Base-by-base conservation (phyloP, 2,113 vertebrate species). In the Laterallus jamaicensis region DNA sequence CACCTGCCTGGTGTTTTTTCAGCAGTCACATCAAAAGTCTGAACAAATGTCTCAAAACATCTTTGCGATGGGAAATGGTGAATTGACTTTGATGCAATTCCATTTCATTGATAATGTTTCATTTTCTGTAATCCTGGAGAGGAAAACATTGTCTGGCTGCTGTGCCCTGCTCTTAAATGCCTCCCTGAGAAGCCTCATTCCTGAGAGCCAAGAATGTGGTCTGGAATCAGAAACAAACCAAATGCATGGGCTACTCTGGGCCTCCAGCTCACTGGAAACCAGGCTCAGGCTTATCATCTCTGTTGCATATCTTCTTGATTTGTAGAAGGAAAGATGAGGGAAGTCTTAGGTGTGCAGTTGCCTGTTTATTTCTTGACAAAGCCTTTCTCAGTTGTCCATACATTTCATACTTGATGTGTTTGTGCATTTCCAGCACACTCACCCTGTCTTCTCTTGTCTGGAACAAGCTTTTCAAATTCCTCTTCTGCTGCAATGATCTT, bases 171-270 rank as follows among this genome's bases (percentile, higher is more conserved):
- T 86, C 37, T 87, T 88, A 35, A 82, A 58, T 12, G 10, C 56
- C 32, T 92, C 10, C 15, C 56, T 60, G 69, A 84, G 73, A 90
- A 70, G 12, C 21, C 16, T 44, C 60, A 56, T 84, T 90, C 73
- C 49, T 75, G 29, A 74, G 3, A 70, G n/a, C 2, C 1, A 8
- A 64, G 80, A 91, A 84, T 92, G 29, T 44, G 62, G 25, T 78
- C 69, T 95, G 81, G 62, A 86, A 84, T 56, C 32, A 82, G 60
- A 75, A 95, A 47, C 37, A 75, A 88, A 93, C 75, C 31, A 95
- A 94, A 91, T 26, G 14, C 17, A 49, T 49, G 25, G 68, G 29
- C 76, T 49, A 28, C 4, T 42, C 28, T 82, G 26, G 52, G 12
- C 24, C 49, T 82, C 35, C 0, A 1, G 49, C 18, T 71, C 29